Percentiles rank a stretch among this genome's conserved stretches.
phyloP scores from a whole-genome alignment of 2,888 invertebrate genomes.

The Noctuana brunneofusca region DNA sequence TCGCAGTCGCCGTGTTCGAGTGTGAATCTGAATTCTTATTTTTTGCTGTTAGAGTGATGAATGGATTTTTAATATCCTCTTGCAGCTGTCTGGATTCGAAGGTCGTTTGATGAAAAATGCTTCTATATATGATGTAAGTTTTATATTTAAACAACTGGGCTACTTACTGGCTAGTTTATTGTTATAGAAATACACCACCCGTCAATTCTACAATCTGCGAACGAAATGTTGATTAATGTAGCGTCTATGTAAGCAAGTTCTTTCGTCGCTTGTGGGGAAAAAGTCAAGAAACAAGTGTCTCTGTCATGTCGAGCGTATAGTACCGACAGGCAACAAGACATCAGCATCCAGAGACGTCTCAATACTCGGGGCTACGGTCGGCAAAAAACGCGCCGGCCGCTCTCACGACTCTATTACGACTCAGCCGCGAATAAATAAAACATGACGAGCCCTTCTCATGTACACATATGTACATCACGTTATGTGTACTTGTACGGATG shows the following conservation, averaged over 20 bases:
- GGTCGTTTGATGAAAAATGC: slow-evolving; percentile 62
- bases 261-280: slow-evolving; percentile 43
- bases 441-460: slow-evolving; percentile 81
- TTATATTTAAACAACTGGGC: background rate
- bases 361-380: slow-evolving; percentile 71
- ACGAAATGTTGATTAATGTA: slow-evolving; percentile 30
- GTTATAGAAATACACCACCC: slow-evolving; percentile 3
- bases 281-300: slow-evolving; percentile 70
- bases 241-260: slow-evolving; percentile 34
- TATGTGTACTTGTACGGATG: slow-evolving; percentile 64
- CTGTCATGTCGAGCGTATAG: slow-evolving; percentile 73
- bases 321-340: slow-evolving; percentile 78
- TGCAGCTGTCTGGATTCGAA: slow-evolving; percentile 64
- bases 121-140: slow-evolving; percentile 30
- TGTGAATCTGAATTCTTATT: slow-evolving; percentile 78
- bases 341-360: slow-evolving; percentile 80
- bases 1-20: slow-evolving; percentile 72
- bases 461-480: slow-evolving; percentile 53
- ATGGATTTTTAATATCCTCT: slow-evolving; percentile 79
- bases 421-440: slow-evolving; percentile 80
- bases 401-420: slow-evolving; percentile 82
- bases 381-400: slow-evolving; percentile 78
- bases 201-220: slow-evolving; percentile 3
- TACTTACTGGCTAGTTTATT: slow-evolving; percentile 4
- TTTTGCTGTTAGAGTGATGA: slow-evolving; percentile 72